Evolutionary conservation across 2,113 vertebrate genomes (phyloP).

Genomic region (Rafetus swinhoei): DNA sequence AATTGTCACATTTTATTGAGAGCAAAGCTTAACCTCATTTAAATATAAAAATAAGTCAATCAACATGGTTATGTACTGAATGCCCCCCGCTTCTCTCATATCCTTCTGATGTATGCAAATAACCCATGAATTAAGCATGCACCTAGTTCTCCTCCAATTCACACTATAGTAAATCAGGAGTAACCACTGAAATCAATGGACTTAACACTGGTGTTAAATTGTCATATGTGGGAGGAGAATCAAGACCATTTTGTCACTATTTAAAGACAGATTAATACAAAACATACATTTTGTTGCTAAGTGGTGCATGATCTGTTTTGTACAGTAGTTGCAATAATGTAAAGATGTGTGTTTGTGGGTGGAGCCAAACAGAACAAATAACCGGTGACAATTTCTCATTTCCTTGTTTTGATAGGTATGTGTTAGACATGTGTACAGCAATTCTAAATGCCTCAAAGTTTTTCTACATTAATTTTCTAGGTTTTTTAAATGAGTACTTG

Average conservation of each 20-base stretch:
- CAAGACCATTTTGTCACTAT: neutral
- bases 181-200: neutral
- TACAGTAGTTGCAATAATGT: neutral
- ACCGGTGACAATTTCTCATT: neutral
- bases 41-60: neutral
- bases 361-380: neutral
- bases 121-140: neutral
- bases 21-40: slow-evolving; percentile 28
- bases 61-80: slow-evolving; percentile 19
- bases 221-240: neutral
- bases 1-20: slow-evolving; percentile 50
- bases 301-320: neutral
- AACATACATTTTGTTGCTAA: neutral
- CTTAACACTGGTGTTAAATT: neutral
- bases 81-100: slow-evolving; percentile 5
- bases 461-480: neutral
- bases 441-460: neutral
- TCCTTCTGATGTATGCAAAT: slow-evolving; percentile 8
- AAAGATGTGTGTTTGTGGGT: neutral
- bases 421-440: neutral
- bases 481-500: neutral
- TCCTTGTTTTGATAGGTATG: neutral
- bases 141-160: neutral
- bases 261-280: neutral
- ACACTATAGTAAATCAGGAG: neutral